These are phyloP conservation scores for Clepsis dumicolana DNA, from an alignment of 2,888 invertebrate genomes.

Conservation along the genomic window DNA sequence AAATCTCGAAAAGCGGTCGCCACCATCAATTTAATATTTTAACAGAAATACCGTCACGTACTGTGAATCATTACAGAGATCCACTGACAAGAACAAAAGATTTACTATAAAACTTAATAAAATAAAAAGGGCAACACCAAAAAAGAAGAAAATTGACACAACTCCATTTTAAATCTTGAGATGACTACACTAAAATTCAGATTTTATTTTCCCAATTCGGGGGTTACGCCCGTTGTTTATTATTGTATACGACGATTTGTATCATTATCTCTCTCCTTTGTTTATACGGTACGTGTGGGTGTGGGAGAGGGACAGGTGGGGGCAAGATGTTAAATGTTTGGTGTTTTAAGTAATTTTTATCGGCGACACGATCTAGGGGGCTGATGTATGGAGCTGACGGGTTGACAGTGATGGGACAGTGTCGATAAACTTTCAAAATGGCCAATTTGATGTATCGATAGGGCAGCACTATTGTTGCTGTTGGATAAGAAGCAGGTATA, in stretches of 20 bases:
- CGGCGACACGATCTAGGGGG: conserved; percentile 82
- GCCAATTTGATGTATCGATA: background rate
- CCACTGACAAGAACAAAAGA: conserved; percentile 68
- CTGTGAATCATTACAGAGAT: conserved; percentile 71
- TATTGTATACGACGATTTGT: conserved; percentile 23
- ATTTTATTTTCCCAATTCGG: background rate
- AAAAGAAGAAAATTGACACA: background rate
- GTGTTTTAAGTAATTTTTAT: conserved; percentile 86
- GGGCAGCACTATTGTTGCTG: too few relatives aligned
- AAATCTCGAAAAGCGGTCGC: conserved; percentile 55
- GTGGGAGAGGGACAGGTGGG: conserved; percentile 62
- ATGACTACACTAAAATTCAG: conserved; percentile 3
- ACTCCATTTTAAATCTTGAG: conserved; percentile 11
- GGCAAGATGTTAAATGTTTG: conserved; percentile 81
- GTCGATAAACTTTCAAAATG: conserved; percentile 52
- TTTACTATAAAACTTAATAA: conserved; percentile 58
- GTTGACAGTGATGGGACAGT: conserved; percentile 65
- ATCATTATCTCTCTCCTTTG: conserved; percentile 51
- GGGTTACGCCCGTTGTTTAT: conserved; percentile 8
- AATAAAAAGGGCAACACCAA: conserved; percentile 26
- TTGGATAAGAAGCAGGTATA: too few relatives aligned
- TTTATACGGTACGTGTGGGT: conserved; percentile 43
- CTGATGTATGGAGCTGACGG: conserved; percentile 81
- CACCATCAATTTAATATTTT: conserved; percentile 74
- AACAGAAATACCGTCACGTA: conserved; percentile 73